A percentile compares a stretch with the other conserved stretches of the same genome.
Evolutionary conservation across 2,113 vertebrate species (phyloP).

Genomic region (Actenoides hombroni): DNA sequence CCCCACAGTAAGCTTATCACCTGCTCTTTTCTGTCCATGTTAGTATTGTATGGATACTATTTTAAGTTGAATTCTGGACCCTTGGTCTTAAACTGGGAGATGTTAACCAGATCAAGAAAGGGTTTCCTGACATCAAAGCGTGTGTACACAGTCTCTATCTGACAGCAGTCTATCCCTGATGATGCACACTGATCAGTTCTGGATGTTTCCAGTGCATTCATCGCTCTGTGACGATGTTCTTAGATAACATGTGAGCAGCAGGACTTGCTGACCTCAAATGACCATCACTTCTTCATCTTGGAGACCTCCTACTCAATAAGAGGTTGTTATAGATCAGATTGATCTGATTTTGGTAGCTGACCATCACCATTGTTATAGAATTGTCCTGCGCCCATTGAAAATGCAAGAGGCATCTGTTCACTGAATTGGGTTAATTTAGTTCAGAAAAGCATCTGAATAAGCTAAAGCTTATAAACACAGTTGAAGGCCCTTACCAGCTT

Average conservation of each 20-base stretch:
- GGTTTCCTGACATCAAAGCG: neutral
- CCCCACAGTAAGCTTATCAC: neutral
- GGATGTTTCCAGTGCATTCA: neutral
- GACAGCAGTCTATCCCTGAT: neutral
- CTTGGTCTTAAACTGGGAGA: neutral
- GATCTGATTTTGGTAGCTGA: neutral
- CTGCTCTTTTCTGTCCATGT: neutral
- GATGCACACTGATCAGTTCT: neutral
- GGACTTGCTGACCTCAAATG: neutral
- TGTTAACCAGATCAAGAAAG: neutral
- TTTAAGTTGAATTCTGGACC: conserved; percentile 25
- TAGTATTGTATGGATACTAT: neutral
- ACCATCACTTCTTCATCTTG: neutral
- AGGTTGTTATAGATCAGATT: neutral
- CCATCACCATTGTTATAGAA: neutral
- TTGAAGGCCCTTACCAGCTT: neutral
- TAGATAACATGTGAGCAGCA: neutral
- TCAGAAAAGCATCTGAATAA: neutral
- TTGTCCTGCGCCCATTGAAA: neutral
- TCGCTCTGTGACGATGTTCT: neutral
- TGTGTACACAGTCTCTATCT: neutral
- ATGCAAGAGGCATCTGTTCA: neutral
- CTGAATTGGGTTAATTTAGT: neutral
- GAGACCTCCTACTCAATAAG: neutral
- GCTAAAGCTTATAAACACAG: neutral